These are phyloP conservation scores for Acrossocheilus wenchowensis DNA, from an alignment of 2,797 vertebrate genomes.

Conservation along the genomic window DNA sequence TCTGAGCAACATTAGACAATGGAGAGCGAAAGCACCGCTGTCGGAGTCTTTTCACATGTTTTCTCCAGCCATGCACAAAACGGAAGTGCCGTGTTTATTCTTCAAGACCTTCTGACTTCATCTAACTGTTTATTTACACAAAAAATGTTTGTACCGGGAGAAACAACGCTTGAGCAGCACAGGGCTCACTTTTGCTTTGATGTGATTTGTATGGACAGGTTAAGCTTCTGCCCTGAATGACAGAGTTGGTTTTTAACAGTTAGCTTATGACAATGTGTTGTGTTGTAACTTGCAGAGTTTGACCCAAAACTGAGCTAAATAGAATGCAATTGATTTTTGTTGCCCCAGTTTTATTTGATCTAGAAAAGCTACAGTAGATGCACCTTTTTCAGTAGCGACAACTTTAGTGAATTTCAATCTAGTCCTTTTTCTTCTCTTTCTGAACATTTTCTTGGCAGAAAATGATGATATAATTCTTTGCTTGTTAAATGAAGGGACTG, in stretches of 20 bases:
- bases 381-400: background rate
- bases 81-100: conserved; percentile 28
- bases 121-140: conserved; percentile 12
- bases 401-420: background rate
- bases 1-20: too few relatives aligned
- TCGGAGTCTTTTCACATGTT: background rate
- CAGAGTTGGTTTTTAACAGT: background rate
- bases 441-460: background rate
- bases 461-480: background rate
- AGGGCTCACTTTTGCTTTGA: background rate
- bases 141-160: background rate
- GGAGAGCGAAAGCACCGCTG: background rate
- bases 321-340: background rate
- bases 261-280: background rate
- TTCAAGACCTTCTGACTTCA: background rate
- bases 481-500: background rate
- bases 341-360: background rate
- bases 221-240: background rate
- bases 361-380: background rate
- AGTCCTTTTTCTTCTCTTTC: background rate
- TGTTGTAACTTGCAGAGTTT: background rate
- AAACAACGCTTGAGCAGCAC: background rate
- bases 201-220: background rate
- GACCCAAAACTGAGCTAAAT: background rate
- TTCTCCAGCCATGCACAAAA: conserved; percentile 1